Conservation (phyloP, 2,888 invertebrate genomes). For the Diloba caeruleocephala region DNA sequence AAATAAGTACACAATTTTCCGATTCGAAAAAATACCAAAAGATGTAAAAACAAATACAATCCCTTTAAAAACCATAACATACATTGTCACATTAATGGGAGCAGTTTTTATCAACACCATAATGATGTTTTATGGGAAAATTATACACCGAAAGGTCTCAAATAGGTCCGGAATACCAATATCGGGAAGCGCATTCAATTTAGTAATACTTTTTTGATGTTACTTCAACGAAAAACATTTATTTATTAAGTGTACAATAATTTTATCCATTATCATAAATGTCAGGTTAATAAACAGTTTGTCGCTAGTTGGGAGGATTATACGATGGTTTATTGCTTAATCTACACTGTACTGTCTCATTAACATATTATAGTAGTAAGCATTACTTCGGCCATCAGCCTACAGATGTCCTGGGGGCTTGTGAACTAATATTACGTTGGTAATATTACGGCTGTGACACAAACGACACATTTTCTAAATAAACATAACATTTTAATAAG, state of each 20-base stretch:
- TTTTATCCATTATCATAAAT: constrained; percentile 60
- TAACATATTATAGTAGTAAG: neutral
- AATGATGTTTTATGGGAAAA: constrained; percentile 69
- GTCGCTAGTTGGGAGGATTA: constrained; percentile 11
- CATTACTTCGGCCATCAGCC: too few relatives aligned
- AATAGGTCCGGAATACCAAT: constrained; percentile 45
- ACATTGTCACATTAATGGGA: constrained; percentile 57
- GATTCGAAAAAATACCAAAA: constrained; percentile 27
- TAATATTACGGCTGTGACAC: too few relatives aligned
- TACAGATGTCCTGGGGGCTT: too few relatives aligned
- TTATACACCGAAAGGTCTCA: constrained; percentile 69
- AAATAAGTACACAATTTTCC: constrained; percentile 25
- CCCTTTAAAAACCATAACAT: constrained; percentile 48
- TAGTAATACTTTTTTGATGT: constrained; percentile 42
- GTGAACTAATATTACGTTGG: too few relatives aligned
- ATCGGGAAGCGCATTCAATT: constrained; percentile 32
- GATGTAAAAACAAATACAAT: constrained; percentile 35
- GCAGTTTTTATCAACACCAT: constrained; percentile 58
- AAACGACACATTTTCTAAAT: too few relatives aligned
- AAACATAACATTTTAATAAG: too few relatives aligned
- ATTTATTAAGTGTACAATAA: constrained; percentile 52
- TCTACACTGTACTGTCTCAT: neutral
- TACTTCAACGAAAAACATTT: constrained; percentile 57
- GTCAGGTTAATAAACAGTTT: constrained; percentile 36
- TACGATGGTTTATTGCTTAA: constrained; percentile 33